These are phyloP conservation scores for Styela plicata DNA, from an alignment of 23 tunicate species.

Conservation along the genomic window DNA sequence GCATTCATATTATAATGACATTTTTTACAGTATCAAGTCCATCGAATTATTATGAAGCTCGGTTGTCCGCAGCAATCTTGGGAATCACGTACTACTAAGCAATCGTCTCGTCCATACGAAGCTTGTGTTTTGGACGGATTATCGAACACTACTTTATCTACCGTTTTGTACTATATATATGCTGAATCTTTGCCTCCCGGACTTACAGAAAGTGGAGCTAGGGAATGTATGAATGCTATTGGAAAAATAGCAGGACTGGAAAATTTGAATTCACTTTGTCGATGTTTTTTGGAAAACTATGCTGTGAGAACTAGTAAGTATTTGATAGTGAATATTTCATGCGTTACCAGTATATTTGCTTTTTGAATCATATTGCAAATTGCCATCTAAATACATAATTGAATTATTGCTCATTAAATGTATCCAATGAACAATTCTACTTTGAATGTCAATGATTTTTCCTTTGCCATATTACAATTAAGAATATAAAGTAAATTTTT, in stretches of 20 bases:
- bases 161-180: not conserved
- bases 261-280: not conserved
- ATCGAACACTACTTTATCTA: not conserved
- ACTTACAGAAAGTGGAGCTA: not conserved
- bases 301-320: constrained; percentile 4
- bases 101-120: not conserved
- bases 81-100: not conserved
- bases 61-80: constrained; percentile 3
- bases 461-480: too few relatives aligned
- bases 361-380: too few relatives aligned
- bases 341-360: too few relatives aligned
- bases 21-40: not conserved
- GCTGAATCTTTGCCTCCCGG: not conserved
- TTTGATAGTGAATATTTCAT: too few relatives aligned
- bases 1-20: not conserved
- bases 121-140: constrained; percentile 1
- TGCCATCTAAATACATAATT: too few relatives aligned
- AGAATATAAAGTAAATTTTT: too few relatives aligned
- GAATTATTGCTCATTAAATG: too few relatives aligned
- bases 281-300: not conserved
- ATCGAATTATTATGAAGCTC: not conserved
- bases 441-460: too few relatives aligned
- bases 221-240: not conserved
- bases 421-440: too few relatives aligned
- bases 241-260: not conserved